Percentiles rank a stretch among this genome's conserved stretches.
Conservation (phyloP, 2,797 vertebrate species). For the Chelmon rostratus region DNA sequence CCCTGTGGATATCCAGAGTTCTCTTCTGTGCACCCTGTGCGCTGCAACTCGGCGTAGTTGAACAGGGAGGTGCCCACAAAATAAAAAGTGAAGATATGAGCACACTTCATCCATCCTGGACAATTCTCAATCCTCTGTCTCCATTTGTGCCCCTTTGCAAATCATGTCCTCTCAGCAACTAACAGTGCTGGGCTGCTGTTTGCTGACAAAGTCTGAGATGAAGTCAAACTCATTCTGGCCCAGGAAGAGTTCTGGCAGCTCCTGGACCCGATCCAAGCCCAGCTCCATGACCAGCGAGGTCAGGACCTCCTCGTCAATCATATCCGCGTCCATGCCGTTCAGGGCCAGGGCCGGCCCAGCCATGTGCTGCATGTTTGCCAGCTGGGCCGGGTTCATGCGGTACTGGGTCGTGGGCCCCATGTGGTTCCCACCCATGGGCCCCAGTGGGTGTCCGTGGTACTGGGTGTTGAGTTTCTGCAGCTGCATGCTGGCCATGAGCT, state of each 20-base stretch:
- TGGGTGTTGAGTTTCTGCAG: constrained; percentile 94
- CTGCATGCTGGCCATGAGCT: constrained; percentile 95
- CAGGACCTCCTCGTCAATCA: constrained; percentile 97
- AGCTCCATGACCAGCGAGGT: constrained; percentile 95
- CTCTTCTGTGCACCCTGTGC: constrained; percentile 60
- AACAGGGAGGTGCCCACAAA: constrained; percentile 63
- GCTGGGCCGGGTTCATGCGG: constrained; percentile 86
- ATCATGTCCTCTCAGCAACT: constrained; percentile 89
- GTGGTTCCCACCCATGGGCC: constrained; percentile 86
- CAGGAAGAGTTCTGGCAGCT: constrained; percentile 96
- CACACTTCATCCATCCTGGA: constrained; percentile 61
- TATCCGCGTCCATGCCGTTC: constrained; percentile 94
- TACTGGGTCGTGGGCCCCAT: constrained; percentile 84
- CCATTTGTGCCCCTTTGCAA: constrained; percentile 40
- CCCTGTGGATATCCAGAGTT: constrained; percentile 74
- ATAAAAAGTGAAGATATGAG: constrained; percentile 61
- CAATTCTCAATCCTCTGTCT: constrained; percentile 49
- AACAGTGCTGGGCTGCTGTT: constrained; percentile 95
- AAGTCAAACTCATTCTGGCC: constrained; percentile 99
- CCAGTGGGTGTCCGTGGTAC: constrained; percentile 91
- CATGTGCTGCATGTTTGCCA: constrained; percentile 90
- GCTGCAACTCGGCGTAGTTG: constrained; percentile 38
- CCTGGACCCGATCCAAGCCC: constrained; percentile 95
- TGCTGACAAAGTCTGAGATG: constrained; percentile 96
- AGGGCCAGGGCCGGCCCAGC: constrained; percentile 87